These are phyloP conservation scores for Cassiopea andromeda DNA, from an alignment of 30 jellyfish, hydroid and myxozoan genomes.

Conservation along the genomic window DNA sequence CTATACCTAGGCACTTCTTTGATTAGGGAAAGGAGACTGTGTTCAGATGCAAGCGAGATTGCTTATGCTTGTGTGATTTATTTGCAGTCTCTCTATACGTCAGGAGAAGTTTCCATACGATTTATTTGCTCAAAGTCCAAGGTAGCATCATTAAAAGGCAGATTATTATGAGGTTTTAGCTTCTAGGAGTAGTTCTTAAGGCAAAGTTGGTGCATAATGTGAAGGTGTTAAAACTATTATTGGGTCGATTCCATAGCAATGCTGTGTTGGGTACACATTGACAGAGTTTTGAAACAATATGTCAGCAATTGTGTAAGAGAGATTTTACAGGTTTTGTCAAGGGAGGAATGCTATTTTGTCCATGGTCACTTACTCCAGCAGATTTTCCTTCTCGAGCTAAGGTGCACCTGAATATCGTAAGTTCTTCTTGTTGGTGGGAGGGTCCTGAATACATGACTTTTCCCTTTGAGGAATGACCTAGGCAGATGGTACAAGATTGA, in stretches of 20 bases:
- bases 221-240: not conserved
- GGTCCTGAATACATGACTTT: conserved; percentile 58
- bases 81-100: conserved; percentile 33
- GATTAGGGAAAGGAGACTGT: conserved; percentile 1
- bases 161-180: conserved; percentile 61
- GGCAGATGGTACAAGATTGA: no score
- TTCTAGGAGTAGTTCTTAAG: conserved; percentile 41
- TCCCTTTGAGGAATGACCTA: conserved; percentile 43
- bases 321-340: conserved; percentile 1
- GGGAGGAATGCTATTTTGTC: conserved; percentile 31
- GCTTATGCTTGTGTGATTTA: conserved; percentile 67
- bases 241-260: conserved; percentile 52
- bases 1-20: not conserved
- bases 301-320: conserved; percentile 24
- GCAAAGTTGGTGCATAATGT: conserved; percentile 35
- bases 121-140: conserved; percentile 72
- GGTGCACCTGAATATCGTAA: not conserved
- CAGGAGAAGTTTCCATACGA: conserved; percentile 48
- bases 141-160: conserved; percentile 72
- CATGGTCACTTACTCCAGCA: conserved; percentile 59
- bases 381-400: conserved; percentile 63
- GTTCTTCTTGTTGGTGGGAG: conserved; percentile 50
- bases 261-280: conserved; percentile 52
- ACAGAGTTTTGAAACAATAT: conserved; percentile 18
- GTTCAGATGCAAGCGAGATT: conserved; percentile 73